A percentile compares a stretch with the other conserved stretches of the same genome.
phyloP scores from a whole-genome alignment of 2,113 vertebrate species.

The Tor tambroides region DNA sequence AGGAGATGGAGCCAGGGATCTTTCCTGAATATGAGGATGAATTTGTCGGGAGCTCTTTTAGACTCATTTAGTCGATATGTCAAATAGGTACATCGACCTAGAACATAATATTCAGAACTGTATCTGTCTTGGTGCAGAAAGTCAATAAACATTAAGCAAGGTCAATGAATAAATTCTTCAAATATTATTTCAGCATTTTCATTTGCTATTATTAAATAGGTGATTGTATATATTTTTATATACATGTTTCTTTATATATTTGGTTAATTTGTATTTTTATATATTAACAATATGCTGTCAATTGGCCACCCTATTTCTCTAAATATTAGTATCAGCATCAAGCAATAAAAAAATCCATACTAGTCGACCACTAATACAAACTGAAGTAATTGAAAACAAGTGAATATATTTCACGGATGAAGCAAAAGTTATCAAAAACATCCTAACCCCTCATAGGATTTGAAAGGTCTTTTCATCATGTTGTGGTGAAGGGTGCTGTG shows the following conservation, averaged over 20 bases:
- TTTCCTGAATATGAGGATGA: neutral
- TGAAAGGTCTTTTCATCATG: constrained; percentile 10
- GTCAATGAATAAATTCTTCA: neutral
- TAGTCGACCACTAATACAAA: neutral
- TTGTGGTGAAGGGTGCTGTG: neutral
- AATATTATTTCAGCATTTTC: neutral
- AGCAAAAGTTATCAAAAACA: neutral
- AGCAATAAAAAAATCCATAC: neutral
- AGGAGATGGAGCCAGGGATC: constrained; percentile 56
- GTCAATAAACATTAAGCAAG: neutral
- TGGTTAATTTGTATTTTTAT: neutral
- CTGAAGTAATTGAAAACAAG: neutral
- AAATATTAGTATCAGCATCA: neutral
- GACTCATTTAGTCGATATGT: constrained; percentile 30
- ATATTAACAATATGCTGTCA: neutral
- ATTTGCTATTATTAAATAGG: neutral
- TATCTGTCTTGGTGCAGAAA: neutral
- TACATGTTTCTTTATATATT: neutral
- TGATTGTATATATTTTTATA: too few relatives aligned
- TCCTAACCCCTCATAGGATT: neutral
- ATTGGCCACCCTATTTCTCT: neutral
- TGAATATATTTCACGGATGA: neutral
- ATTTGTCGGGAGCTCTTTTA: constrained; percentile 31
- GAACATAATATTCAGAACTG: neutral
- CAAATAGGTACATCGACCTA: neutral